Conservation (phyloP, 2,888 invertebrate species). For the Itoplectis maculator region DNA sequence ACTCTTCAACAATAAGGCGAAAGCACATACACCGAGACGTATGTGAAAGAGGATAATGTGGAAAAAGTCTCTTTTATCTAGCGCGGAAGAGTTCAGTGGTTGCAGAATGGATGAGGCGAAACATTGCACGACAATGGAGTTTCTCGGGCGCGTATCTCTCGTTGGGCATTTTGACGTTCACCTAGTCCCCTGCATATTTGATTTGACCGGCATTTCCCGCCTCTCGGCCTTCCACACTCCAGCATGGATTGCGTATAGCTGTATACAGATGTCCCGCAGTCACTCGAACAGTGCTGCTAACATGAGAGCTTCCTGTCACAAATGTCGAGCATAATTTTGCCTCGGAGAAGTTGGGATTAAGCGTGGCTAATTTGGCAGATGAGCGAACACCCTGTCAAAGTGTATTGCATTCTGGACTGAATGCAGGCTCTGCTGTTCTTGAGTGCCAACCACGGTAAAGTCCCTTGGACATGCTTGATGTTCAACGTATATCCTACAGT, state of each 20-base stretch:
- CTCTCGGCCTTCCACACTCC: neutral
- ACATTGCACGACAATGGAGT: conserved; percentile 12
- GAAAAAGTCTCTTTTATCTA: neutral
- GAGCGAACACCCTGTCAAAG: conserved; percentile 64
- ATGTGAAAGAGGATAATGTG: neutral
- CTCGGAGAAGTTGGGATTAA: conserved; percentile 71
- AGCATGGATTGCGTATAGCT: conserved; percentile 2
- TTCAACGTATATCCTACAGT: neutral
- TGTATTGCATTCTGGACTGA: conserved; percentile 28
- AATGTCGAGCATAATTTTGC: conserved; percentile 73
- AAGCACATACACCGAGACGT: neutral
- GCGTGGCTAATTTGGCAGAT: conserved; percentile 73
- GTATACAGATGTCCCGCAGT: conserved; percentile 55
- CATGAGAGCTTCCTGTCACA: conserved; percentile 68
- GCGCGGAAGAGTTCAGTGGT: conserved; percentile 14
- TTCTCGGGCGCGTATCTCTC: neutral
- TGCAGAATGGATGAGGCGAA: conserved; percentile 8
- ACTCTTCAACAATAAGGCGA: conserved; percentile 46
- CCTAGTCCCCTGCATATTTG: conserved; percentile 37
- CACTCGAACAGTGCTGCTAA: conserved; percentile 35
- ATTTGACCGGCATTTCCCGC: conserved; percentile 46
- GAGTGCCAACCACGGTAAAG: conserved; percentile 2
- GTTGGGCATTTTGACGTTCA: conserved; percentile 34
- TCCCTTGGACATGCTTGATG: neutral
- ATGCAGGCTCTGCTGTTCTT: conserved; percentile 49